These are phyloP conservation scores for Nymphalis urticae DNA, from an alignment of 2,888 invertebrate genomes.

Conservation along the genomic window DNA sequence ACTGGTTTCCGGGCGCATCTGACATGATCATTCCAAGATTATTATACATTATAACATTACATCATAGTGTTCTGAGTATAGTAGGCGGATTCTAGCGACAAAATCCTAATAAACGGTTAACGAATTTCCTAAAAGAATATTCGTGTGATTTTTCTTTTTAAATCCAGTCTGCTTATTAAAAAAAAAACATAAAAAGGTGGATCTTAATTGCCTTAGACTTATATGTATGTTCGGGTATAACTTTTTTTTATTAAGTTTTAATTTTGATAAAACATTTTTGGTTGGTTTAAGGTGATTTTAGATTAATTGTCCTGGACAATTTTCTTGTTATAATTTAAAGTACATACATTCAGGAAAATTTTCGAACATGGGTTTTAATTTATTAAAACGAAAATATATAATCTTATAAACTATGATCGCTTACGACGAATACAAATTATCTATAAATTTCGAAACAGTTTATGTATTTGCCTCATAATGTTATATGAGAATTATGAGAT, in stretches of 20 bases:
- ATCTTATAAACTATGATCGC: no score
- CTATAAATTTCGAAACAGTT: background rate
- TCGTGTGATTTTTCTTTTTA: background rate
- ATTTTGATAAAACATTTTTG: no score
- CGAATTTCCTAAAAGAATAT: conserved; percentile 1
- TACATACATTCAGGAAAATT: no score
- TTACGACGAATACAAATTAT: background rate
- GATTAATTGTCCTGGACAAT: no score
- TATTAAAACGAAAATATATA: no score
- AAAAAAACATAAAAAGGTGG: background rate
- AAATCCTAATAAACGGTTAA: background rate
- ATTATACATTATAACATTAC: conserved; percentile 21
- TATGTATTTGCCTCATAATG: background rate
- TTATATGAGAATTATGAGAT: conserved; percentile 10
- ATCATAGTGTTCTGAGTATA: conserved; percentile 12
- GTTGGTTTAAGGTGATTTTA: no score
- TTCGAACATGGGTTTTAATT: no score
- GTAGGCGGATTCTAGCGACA: conserved; percentile 11
- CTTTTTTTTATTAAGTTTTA: no score
- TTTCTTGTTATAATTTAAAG: no score
- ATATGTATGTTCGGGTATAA: no score
- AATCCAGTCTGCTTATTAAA: no score
- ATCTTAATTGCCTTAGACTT: no score
- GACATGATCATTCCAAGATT: conserved; percentile 19
- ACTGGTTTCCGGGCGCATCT: conserved; percentile 53